These are phyloP conservation scores for Zaprionus taronus DNA, from an alignment of 1,140 invertebrate genomes.

Conservation along the genomic window DNA sequence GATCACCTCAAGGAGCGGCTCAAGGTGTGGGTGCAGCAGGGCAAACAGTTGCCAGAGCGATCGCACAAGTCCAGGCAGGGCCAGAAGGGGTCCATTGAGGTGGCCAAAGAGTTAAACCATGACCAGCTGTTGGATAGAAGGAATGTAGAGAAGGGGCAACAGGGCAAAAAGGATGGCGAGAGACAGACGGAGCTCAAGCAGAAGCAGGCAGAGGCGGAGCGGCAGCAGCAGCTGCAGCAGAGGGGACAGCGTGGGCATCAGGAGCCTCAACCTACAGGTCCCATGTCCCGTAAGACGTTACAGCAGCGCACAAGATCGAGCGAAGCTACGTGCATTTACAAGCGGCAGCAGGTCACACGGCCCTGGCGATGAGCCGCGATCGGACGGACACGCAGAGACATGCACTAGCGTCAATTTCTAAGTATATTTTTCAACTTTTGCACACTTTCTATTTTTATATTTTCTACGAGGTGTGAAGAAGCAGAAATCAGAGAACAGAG, in stretches of 20 bases:
- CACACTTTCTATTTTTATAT: background rate
- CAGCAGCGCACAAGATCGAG: background rate
- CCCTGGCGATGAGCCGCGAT: background rate
- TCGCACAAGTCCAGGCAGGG: background rate
- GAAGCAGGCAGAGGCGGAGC: background rate
- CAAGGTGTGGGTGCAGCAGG: slow-evolving; percentile 13
- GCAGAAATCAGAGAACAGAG: background rate
- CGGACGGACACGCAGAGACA: background rate
- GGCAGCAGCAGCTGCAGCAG: background rate
- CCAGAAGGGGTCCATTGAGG: background rate
- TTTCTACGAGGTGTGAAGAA: background rate
- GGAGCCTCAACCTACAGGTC: background rate
- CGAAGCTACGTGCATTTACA: background rate
- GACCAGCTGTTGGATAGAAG: background rate
- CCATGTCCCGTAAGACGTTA: background rate
- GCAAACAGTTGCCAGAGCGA: slow-evolving; percentile 2
- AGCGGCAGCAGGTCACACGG: background rate
- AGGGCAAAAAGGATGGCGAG: background rate
- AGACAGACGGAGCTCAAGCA: background rate
- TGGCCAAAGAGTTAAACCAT: background rate
- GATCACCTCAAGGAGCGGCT: background rate
- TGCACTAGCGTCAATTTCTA: background rate
- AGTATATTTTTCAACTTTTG: background rate
- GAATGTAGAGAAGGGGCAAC: no score
- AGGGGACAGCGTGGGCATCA: background rate